Evolutionary conservation across 2,888 invertebrate genomes (phyloP).

Genomic region (Ormyrus thymus): DNA sequence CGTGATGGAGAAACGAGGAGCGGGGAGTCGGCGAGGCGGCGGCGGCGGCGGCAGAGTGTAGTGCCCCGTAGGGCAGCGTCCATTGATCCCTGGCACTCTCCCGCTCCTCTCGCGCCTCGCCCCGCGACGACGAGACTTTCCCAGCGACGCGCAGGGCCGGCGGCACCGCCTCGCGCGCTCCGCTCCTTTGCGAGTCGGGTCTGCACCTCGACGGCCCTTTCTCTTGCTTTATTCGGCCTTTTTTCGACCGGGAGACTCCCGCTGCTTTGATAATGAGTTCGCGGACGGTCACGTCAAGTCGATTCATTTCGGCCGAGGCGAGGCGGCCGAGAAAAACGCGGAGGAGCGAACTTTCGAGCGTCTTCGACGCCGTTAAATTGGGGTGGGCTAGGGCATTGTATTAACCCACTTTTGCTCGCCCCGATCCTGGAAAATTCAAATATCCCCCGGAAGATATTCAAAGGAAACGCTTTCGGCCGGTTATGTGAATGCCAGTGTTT

Average conservation of each 20-base stretch:
- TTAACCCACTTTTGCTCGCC: too few relatives aligned
- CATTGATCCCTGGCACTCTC: conserved; percentile 66
- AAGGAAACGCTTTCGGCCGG: too few relatives aligned
- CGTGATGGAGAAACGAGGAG: conserved; percentile 34
- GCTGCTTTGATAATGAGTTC: not conserved
- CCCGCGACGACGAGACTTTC: conserved; percentile 37
- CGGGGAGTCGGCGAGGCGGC: too few relatives aligned
- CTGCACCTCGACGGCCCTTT: not conserved
- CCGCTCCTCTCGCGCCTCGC: conserved; percentile 44
- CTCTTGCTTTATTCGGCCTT: not conserved
- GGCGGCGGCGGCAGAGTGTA: conserved; percentile 55
- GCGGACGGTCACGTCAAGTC: too few relatives aligned
- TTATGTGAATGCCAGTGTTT: too few relatives aligned
- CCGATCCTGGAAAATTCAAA: too few relatives aligned
- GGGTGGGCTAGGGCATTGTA: too few relatives aligned
- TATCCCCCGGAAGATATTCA: too few relatives aligned
- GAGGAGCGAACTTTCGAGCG: too few relatives aligned
- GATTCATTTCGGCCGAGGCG: too few relatives aligned
- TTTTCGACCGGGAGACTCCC: not conserved
- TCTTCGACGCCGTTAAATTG: too few relatives aligned
- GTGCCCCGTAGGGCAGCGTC: conserved; percentile 70
- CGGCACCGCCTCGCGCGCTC: not conserved
- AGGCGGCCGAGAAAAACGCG: too few relatives aligned
- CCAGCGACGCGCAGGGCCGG: conserved; percentile 39
- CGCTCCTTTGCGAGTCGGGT: not conserved